Evolutionary conservation across 1,140 invertebrate genomes (phyloP).

Genomic region (Rhopalosiphum maidis): DNA sequence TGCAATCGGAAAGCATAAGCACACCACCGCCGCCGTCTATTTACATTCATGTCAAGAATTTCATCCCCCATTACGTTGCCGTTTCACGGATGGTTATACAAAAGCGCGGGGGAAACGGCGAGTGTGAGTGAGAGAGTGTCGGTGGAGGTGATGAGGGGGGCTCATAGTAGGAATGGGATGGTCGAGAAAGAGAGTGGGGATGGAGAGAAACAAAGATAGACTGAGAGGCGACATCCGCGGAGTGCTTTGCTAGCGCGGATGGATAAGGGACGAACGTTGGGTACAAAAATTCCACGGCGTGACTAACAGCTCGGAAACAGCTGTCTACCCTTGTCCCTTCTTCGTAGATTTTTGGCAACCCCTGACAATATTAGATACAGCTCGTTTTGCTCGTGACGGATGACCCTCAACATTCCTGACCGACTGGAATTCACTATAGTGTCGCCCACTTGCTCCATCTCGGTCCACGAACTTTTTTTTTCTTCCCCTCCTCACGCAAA

Average conservation of each 20-base stretch:
- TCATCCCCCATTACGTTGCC: conserved; percentile 21
- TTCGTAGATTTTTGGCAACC: conserved; percentile 34
- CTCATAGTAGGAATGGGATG: not conserved
- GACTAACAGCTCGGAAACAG: conserved; percentile 58
- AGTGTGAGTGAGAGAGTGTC: not conserved
- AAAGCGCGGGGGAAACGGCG: not conserved
- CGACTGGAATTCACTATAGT: conserved; percentile 51
- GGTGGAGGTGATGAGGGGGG: not conserved
- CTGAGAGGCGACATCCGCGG: not conserved
- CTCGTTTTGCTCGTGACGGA: conserved; percentile 56
- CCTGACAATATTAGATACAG: conserved; percentile 55
- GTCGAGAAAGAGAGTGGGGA: not conserved
- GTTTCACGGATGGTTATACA: conserved; percentile 25
- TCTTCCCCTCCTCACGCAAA: not conserved
- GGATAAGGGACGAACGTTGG: conserved; percentile 27
- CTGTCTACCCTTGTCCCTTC: conserved; percentile 53
- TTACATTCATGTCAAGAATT: conserved; percentile 43
- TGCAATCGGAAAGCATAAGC: not conserved
- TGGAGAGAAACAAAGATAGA: not conserved
- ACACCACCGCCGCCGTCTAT: not conserved
- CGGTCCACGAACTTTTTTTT: conserved; percentile 1
- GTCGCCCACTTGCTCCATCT: not conserved
- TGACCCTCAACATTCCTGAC: conserved; percentile 55
- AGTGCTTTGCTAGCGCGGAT: not conserved
- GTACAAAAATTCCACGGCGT: conserved; percentile 49